Evolutionary conservation across 2,888 invertebrate species (phyloP).

Genomic region (Xestia ashworthii): DNA sequence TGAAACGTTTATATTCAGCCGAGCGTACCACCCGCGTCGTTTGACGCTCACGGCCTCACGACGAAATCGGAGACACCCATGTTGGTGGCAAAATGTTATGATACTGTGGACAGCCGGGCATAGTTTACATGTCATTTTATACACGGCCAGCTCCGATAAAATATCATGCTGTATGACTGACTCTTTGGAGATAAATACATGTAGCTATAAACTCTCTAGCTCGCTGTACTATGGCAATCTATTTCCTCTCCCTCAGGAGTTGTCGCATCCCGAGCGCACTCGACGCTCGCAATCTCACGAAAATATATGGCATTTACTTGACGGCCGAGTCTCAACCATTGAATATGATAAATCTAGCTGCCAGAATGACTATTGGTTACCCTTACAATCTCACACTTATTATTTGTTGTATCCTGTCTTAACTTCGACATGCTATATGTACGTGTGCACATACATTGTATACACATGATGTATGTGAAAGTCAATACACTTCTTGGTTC

Average conservation of each 20-base stretch:
- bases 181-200: constrained; percentile 71
- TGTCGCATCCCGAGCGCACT: constrained; percentile 70
- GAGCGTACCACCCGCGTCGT: constrained; percentile 86
- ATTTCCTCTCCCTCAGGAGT: constrained; percentile 78
- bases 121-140: constrained; percentile 63
- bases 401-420: constrained; percentile 35
- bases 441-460: not conserved
- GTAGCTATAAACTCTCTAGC: constrained; percentile 73
- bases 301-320: constrained; percentile 79
- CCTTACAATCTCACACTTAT: constrained; percentile 31
- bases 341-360: constrained; percentile 60
- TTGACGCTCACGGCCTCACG: constrained; percentile 74
- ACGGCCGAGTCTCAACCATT: constrained; percentile 64
- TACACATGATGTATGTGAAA: constrained; percentile 32
- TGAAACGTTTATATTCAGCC: constrained; percentile 85
- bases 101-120: constrained; percentile 64
- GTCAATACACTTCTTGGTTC: constrained; percentile 36
- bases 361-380: constrained; percentile 52
- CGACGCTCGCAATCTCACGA: constrained; percentile 72
- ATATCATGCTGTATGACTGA: constrained; percentile 48
- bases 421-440: constrained; percentile 7
- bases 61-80: constrained; percentile 81
- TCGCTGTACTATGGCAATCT: constrained; percentile 79
- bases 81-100: constrained; percentile 75
- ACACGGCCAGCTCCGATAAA: constrained; percentile 42